Evolutionary conservation across 37 sponge, comb jelly and placozoan genomes (phyloP), one percentile per base, ranked within the genome.

Genomic region (Mnemiopsis leidyi): DNA sequence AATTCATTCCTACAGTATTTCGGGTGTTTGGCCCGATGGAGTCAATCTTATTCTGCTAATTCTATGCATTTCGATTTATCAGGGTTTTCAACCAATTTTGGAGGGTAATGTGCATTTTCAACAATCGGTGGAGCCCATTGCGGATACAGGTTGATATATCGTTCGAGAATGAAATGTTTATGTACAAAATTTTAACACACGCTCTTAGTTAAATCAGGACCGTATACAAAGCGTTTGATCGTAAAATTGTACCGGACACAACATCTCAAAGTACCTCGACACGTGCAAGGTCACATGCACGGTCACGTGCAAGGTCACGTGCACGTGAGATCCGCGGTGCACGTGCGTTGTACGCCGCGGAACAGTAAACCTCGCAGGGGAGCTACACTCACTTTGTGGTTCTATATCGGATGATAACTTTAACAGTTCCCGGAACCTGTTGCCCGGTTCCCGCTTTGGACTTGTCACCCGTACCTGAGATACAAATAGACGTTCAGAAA

Each of bases 361-460:
- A n/a, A n/a, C n/a, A n/a, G n/a, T n/a, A n/a, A n/a, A n/a, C n/a
- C n/a, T n/a, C n/a, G n/a, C n/a, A n/a, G 61, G 61, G 61, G 61
- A 48, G 13, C 13, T 48, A 48, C 61, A 48, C 61, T 48, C 61
- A 48, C 61, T 48, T 48, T 18, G 61, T 77, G 35, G 79, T 77
- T 3, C 79, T 31, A 32, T 77, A 77, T 18, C 79, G 79, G 35
- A 77, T 77, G 79, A 77, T 32, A 1, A 77, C 79, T 32, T 77
- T 77, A 32, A 77, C 79, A 32, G 79, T 77, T 77, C 79, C 79
- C 1, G 79, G 79, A 77, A 77, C 79, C 18, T 77, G 79, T 13
- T 26, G 79, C 2, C 79, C 79, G 7, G 79, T 32, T 21, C 79
- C 79, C 1, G 79, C 79, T 20, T 77, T 77, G 1, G 79, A 77